These are phyloP conservation scores for Odocoileus hemionus DNA, from an alignment of 2,113 vertebrate species.

Conservation along the genomic window DNA sequence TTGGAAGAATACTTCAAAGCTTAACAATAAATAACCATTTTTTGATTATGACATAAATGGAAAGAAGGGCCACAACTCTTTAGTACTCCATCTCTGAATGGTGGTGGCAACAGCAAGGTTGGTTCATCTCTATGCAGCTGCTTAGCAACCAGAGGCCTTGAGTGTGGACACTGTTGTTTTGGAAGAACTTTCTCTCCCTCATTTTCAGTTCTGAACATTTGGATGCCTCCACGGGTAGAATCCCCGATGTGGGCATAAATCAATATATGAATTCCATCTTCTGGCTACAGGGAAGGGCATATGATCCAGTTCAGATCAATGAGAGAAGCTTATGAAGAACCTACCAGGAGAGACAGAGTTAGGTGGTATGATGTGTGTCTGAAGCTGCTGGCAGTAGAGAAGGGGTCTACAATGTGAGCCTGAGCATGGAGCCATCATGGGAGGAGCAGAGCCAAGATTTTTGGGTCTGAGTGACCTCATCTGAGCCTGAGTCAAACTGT, in stretches of 20 bases:
- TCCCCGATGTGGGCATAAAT: neutral
- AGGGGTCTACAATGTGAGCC: neutral
- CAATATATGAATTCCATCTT: neutral
- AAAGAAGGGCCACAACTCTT: neutral
- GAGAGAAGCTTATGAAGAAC: neutral
- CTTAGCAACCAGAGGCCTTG: neutral
- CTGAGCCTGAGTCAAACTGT: neutral
- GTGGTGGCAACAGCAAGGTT: neutral
- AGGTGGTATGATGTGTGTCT: too few species aligned
- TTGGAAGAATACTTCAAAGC: neutral
- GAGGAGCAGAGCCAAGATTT: neutral
- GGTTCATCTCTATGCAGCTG: neutral
- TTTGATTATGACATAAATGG: neutral
- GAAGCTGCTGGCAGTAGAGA: neutral
- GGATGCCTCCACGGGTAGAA: neutral
- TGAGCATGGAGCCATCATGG: neutral
- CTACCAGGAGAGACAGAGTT: neutral
- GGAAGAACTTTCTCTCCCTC: neutral
- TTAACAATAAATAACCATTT: constrained; percentile 13
- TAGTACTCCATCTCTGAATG: neutral
- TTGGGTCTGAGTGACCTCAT: neutral
- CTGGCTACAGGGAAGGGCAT: neutral
- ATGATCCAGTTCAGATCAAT: neutral
- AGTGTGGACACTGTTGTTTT: neutral
- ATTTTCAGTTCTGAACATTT: neutral